Conservation (phyloP, 2,888 invertebrate species). For the Diplolepis rosae region DNA sequence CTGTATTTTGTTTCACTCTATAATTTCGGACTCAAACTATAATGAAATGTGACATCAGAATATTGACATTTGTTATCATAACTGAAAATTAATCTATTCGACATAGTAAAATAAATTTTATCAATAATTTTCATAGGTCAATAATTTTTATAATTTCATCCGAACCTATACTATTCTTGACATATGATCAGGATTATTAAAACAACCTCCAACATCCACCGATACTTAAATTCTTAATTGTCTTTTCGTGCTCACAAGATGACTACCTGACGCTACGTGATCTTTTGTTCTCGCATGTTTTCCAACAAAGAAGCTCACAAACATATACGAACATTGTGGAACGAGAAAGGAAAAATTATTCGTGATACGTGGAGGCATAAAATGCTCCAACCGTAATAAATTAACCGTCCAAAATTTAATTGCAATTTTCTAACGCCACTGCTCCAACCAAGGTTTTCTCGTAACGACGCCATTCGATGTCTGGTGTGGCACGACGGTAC, state of each 20-base stretch:
- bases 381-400: constrained; percentile 35
- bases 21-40: too few species aligned
- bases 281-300: background rate
- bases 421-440: constrained; percentile 41
- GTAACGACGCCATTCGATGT: constrained; percentile 2
- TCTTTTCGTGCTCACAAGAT: background rate
- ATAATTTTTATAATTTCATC: too few species aligned
- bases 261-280: background rate
- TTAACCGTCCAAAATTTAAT: constrained; percentile 43
- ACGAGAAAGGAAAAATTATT: background rate
- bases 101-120: too few species aligned
- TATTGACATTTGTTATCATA: too few species aligned
- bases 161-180: too few species aligned
- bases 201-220: too few species aligned
- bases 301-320: background rate
- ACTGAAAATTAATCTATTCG: too few species aligned
- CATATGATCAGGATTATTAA: too few species aligned
- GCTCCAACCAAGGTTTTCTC: background rate
- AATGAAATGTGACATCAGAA: too few species aligned
- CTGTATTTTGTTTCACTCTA: too few species aligned
- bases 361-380: constrained; percentile 2
- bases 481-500: constrained; percentile 7
- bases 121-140: too few species aligned
- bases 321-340: background rate
- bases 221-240: too few species aligned